A percentile compares a stretch with the other conserved stretches of the same genome.
These are phyloP conservation scores for Gavia stellata DNA, from an alignment of 2,113 vertebrate genomes.

Conservation along the genomic window DNA sequence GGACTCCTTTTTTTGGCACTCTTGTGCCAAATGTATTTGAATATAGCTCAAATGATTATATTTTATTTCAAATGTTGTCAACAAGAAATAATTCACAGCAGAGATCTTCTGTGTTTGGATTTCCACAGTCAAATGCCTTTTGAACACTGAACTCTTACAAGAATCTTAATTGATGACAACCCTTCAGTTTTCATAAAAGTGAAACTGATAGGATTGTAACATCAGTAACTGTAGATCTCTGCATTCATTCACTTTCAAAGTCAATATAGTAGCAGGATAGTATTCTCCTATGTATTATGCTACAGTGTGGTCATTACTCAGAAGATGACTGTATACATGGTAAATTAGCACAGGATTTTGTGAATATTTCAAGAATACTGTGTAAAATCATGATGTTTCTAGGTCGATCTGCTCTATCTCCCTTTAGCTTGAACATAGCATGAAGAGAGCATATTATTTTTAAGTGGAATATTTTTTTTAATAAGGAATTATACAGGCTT, in stretches of 20 bases:
- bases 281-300: background rate
- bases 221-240: background rate
- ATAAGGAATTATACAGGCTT: background rate
- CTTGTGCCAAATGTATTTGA: conserved; percentile 53
- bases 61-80: conserved; percentile 31
- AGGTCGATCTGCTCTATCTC: background rate
- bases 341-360: background rate
- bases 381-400: background rate
- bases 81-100: background rate
- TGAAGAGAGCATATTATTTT: background rate
- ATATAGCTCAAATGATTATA: conserved; percentile 31
- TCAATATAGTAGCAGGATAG: background rate
- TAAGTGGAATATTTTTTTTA: background rate
- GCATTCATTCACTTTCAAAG: background rate
- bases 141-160: background rate
- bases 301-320: background rate
- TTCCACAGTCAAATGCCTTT: background rate
- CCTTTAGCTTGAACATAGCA: background rate
- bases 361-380: background rate
- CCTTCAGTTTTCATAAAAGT: background rate
- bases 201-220: background rate
- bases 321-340: background rate
- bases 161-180: background rate
- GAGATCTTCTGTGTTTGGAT: background rate
- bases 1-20: conserved; percentile 24